Base-by-base conservation (phyloP, 92 coral and sea anemone species). In the Epizoanthus illoricatus region DNA sequence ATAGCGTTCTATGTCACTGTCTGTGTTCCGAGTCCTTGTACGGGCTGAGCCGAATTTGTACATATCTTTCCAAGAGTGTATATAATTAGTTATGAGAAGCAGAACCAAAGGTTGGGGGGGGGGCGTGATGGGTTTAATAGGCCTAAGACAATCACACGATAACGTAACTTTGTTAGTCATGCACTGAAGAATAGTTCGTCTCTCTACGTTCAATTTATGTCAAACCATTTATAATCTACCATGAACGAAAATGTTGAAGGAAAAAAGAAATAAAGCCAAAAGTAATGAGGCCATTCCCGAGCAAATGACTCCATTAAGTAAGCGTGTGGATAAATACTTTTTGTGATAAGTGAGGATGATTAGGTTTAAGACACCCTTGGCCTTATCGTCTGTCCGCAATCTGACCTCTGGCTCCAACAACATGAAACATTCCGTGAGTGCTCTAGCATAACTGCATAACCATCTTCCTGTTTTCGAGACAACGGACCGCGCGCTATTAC, bases 381-480 rank as follows among this genome's bases (percentile, higher is more conserved):
- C 66, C 20, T 78, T 12, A 78, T 15, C 43, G 71, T 62, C 71
- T 78, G 16, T 58, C 82, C 70, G 33, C 82, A 23, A 10, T 23
- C 24, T 78, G 82, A 78, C 82, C 82, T 78, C 28, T 78, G 68
- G 23, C 33, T 66, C 13, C 43, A 42, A 20, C 57, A 45, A 54
- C 82, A 78, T 78, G 82, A 63, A 78, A 78, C 61, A 78, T 78
- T 78, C 33, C 82, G 82, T 78, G 82, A 78, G 82, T 42, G 21
- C 33, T 24, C 12, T 8, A 62, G 11, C 16, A 40, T 21, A 4
- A 15, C 40, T 17, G 11, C 16, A 40, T 21, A 4, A 15, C 59
- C 36, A 33, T 49, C 67, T 78, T 63, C 82, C 82, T 78, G 82
- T 78, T 78, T 47, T 39, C 59, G 41, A 78, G 82, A 78, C 82